A percentile compares a stretch with the other conserved stretches of the same genome.
These are phyloP conservation scores for Sitta carolinensis DNA, from an alignment of 2,797 vertebrate genomes.

Conservation along the genomic window DNA sequence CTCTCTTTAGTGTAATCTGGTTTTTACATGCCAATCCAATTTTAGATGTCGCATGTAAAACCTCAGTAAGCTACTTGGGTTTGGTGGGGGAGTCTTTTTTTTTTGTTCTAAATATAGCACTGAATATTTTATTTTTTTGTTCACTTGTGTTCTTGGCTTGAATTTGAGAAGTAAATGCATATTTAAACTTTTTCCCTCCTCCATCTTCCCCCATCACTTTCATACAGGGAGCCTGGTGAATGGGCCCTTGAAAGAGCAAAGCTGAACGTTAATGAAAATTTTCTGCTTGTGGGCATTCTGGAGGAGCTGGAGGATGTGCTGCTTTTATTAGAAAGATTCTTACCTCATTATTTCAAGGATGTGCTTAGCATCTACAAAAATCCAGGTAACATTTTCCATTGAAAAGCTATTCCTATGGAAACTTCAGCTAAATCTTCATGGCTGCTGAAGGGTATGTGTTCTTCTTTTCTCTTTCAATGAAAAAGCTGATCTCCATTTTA, in stretches of 20 bases:
- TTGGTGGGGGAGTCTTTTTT: background rate
- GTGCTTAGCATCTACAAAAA: constrained; percentile 97
- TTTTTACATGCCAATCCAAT: background rate
- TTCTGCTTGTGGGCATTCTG: constrained; percentile 95
- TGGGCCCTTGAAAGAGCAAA: constrained; percentile 98
- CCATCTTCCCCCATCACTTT: background rate
- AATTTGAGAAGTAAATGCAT: background rate
- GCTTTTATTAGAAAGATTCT: constrained; percentile 94
- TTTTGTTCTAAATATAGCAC: background rate
- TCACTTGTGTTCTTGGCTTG: background rate
- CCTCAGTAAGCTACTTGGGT: background rate
- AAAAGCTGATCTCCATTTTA: background rate
- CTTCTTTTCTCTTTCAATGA: background rate
- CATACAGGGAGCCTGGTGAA: constrained; percentile 90
- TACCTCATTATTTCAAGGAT: constrained; percentile 98
- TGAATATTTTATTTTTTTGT: background rate
- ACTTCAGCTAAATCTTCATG: background rate
- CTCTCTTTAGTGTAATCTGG: background rate
- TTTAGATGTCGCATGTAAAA: background rate
- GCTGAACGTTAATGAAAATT: constrained; percentile 94
- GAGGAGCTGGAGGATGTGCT: constrained; percentile 99
- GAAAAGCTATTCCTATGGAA: background rate
- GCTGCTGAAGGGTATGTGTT: background rate
- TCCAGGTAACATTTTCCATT: constrained; percentile 82
- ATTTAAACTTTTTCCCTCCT: background rate